Conservation (phyloP, 2,113 vertebrate species). For the Turdus rufiventris region DNA sequence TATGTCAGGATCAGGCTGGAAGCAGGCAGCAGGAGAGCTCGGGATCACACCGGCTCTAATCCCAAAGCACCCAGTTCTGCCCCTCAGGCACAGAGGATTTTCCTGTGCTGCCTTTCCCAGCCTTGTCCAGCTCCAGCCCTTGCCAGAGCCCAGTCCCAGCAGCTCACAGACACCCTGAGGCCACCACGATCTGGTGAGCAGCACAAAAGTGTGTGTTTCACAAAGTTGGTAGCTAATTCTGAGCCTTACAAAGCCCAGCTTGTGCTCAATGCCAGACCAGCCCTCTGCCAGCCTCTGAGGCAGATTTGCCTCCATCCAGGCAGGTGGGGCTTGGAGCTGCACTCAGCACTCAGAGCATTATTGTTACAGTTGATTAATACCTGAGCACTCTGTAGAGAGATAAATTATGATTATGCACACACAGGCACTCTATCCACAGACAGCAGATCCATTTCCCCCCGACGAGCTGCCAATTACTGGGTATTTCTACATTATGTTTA, state of each 20-base stretch:
- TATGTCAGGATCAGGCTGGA: background rate
- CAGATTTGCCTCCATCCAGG: background rate
- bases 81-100: background rate
- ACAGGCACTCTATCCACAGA: background rate
- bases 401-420: background rate
- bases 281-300: background rate
- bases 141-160: background rate
- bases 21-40: background rate
- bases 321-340: background rate
- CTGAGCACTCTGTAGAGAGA: background rate
- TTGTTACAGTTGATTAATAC: constrained; percentile 8
- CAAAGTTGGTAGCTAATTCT: background rate
- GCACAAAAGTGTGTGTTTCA: background rate
- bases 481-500: constrained; percentile 1
- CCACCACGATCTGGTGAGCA: background rate
- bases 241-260: background rate
- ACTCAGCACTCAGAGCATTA: background rate
- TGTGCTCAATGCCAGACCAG: background rate
- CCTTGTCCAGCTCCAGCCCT: background rate
- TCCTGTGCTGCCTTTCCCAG: background rate
- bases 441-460: background rate
- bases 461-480: background rate
- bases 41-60: background rate
- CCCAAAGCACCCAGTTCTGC: background rate
- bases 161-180: background rate